Percentiles rank a stretch among this genome's conserved stretches.
Conservation (phyloP, 2,113 vertebrate species). For the Cygnus buccinator region DNA sequence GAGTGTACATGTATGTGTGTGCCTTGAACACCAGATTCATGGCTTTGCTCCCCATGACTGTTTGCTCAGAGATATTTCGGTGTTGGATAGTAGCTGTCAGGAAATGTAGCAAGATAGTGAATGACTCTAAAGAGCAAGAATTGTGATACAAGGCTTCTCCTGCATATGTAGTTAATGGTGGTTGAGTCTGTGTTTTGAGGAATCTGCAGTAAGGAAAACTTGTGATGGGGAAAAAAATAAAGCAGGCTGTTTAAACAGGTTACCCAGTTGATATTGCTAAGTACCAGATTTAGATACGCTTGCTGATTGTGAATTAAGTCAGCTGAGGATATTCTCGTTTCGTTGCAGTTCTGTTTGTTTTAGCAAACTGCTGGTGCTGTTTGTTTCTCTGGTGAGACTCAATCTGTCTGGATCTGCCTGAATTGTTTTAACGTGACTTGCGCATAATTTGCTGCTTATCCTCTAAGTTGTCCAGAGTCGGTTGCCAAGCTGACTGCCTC, state of each 20-base stretch:
- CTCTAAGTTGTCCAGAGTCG: background rate
- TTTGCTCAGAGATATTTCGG: background rate
- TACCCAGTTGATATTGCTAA: background rate
- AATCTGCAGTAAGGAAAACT: background rate
- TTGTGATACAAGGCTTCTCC: background rate
- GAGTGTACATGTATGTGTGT: background rate
- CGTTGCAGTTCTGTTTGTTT: background rate
- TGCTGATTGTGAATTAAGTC: constrained; percentile 41
- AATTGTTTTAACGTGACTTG: constrained; percentile 46
- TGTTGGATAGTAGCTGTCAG: background rate
- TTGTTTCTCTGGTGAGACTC: constrained; percentile 35
- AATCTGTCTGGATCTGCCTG: constrained; percentile 23
- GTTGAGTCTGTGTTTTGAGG: background rate
- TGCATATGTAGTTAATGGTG: accelerated
- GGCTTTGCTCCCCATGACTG: background rate
- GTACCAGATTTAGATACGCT: background rate
- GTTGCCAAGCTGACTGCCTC: constrained; percentile 43
- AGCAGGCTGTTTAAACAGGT: background rate
- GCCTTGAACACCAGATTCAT: background rate
- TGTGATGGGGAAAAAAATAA: background rate
- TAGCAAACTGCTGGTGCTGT: constrained; percentile 40
- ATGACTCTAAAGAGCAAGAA: background rate
- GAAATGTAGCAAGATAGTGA: background rate
- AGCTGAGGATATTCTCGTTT: constrained; percentile 30
- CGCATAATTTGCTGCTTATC: constrained; percentile 46